Percentiles rank a stretch among this genome's conserved stretches.
phyloP scores from a whole-genome alignment of 2,888 invertebrate species.

The Pristionchus arcanus region DNA sequence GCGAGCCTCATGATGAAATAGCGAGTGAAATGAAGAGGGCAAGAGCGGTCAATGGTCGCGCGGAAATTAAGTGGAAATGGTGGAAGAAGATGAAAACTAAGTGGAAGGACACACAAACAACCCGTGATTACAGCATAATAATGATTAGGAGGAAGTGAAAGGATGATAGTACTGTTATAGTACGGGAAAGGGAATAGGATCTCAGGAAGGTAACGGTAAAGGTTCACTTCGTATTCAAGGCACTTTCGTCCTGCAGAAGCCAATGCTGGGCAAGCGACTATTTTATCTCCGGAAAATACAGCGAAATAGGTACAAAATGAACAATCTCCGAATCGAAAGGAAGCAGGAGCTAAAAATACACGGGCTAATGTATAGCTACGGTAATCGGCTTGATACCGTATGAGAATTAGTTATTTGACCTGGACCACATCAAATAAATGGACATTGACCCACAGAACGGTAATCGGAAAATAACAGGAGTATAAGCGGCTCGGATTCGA shows the following conservation, averaged over 20 bases:
- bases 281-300: neutral
- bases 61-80: neutral
- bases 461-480: too few relatives aligned
- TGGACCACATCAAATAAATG: too few relatives aligned
- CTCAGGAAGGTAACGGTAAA: neutral
- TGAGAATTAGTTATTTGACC: too few relatives aligned
- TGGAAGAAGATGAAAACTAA: slow-evolving; percentile 2
- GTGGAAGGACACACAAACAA: slow-evolving; percentile 6
- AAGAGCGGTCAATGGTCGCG: neutral
- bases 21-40: too few relatives aligned
- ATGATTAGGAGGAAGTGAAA: neutral
- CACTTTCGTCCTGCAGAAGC: too few relatives aligned
- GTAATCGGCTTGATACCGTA: neutral
- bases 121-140: slow-evolving; percentile 1
- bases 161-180: neutral
- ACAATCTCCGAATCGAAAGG: too few relatives aligned
- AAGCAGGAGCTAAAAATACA: too few relatives aligned
- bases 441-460: too few relatives aligned
- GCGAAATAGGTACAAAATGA: neutral
- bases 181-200: neutral
- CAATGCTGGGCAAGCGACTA: too few relatives aligned
- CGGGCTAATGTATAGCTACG: neutral
- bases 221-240: too few relatives aligned
- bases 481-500: too few relatives aligned
- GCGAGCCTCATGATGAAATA: neutral